phyloP scores from a whole-genome alignment of 2,888 invertebrate genomes.

The Polydesmus complanatus region DNA sequence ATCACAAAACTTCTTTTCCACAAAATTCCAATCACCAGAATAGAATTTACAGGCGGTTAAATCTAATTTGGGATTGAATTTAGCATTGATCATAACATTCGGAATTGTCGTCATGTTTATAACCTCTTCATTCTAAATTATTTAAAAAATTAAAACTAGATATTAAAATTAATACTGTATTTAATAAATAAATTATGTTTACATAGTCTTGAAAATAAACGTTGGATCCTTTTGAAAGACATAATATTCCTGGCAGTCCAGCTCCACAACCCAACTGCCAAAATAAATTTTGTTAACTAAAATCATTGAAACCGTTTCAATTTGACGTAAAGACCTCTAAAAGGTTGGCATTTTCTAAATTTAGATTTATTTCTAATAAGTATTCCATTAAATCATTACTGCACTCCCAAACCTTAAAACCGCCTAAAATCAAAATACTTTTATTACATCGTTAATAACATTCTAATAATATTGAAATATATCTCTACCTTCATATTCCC shows the following conservation, averaged over 20 bases:
- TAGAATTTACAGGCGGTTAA: constrained; percentile 36
- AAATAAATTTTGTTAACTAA: not conserved
- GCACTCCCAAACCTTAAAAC: constrained; percentile 92
- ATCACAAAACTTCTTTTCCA: constrained; percentile 34
- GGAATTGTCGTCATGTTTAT: constrained; percentile 64
- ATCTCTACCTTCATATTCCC: constrained; percentile 72
- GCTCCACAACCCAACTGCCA: constrained; percentile 73
- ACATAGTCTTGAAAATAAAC: constrained; percentile 93
- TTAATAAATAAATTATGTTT: constrained; percentile 36
- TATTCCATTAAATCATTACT: constrained; percentile 63
- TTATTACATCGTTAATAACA: no score
- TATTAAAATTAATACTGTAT: not conserved
- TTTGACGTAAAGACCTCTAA: constrained; percentile 43
- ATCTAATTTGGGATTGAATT: constrained; percentile 29
- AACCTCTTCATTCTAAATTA: constrained; percentile 65
- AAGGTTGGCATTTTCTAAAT: constrained; percentile 40
- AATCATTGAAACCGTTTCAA: constrained; percentile 14
- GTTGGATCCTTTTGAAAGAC: constrained; percentile 48
- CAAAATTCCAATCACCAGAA: constrained; percentile 60
- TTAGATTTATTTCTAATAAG: constrained; percentile 28
- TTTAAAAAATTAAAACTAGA: not conserved
- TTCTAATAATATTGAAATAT: constrained; percentile 9
- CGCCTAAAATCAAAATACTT: no score
- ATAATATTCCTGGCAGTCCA: constrained; percentile 71
- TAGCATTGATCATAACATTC: constrained; percentile 54